Evolutionary conservation across 92 coral and sea anemone genomes (phyloP).

Genomic region (Desmophyllum pertusum): DNA sequence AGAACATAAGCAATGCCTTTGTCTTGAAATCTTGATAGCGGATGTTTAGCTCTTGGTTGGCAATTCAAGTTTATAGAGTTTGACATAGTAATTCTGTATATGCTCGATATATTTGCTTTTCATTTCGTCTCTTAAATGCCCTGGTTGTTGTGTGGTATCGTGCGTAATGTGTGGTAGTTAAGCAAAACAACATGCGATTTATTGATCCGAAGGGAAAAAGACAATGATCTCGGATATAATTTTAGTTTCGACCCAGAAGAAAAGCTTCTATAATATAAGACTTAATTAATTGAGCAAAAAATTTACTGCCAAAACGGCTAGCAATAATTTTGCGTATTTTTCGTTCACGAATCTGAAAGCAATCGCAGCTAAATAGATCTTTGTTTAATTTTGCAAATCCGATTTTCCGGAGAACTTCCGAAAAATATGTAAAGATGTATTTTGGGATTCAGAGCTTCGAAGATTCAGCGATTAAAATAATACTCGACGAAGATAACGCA

Average conservation of each 20-base stretch:
- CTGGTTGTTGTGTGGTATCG: background rate
- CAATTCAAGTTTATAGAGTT: slow-evolving; percentile 35
- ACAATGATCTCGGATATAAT: slow-evolving; percentile 4
- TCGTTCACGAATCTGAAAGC: no score
- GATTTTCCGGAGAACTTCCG: background rate
- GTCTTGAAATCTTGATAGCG: background rate
- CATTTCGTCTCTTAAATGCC: slow-evolving; percentile 11
- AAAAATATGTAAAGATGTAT: no score
- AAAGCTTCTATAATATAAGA: background rate
- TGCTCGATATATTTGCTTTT: slow-evolving; percentile 39
- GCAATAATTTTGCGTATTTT: no score
- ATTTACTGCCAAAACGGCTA: background rate
- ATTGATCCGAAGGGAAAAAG: slow-evolving; percentile 5
- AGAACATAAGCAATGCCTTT: background rate
- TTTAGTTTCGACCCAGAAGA: slow-evolving; percentile 3
- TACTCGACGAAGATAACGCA: no score
- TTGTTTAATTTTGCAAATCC: background rate
- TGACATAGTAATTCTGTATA: slow-evolving; percentile 24
- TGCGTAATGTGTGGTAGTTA: slow-evolving; percentile 6
- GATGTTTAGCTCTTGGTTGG: slow-evolving; percentile 15
- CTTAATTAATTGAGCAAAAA: background rate
- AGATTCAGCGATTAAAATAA: no score
- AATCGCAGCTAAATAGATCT: no score
- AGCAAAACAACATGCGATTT: slow-evolving; percentile 40
- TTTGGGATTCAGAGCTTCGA: no score